Evolutionary conservation across 2,888 invertebrate species (phyloP).

Genomic region (Caenorhabditis sp.): DNA sequence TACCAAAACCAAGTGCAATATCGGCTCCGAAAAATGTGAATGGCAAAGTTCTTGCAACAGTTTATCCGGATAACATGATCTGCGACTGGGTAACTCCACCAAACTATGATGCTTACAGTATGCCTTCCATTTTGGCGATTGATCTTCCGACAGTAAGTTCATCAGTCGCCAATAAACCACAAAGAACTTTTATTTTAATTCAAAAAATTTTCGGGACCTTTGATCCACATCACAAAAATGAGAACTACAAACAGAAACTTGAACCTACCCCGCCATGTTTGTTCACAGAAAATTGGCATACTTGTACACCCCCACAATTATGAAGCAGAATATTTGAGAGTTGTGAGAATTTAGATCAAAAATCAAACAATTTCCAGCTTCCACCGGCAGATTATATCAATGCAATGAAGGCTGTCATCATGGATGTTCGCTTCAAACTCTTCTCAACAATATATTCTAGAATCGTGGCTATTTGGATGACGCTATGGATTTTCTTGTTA

Average conservation of each 20-base stretch:
- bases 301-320: too few species aligned
- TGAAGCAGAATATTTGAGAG: neutral
- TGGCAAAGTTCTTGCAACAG: constrained; percentile 61
- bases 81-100: constrained; percentile 70
- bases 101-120: constrained; percentile 62
- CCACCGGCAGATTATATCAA: constrained; percentile 94
- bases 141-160: constrained; percentile 53
- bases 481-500: constrained; percentile 56
- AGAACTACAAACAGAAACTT: too few species aligned
- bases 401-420: constrained; percentile 89
- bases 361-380: constrained; percentile 76
- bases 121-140: constrained; percentile 63
- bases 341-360: neutral
- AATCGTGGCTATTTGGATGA: constrained; percentile 63
- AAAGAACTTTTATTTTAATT: too few species aligned
- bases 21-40: constrained; percentile 50
- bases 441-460: constrained; percentile 63
- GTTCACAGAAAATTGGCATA: too few species aligned
- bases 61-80: constrained; percentile 62
- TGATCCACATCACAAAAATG: too few species aligned
- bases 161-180: neutral
- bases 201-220: too few species aligned
- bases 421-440: constrained; percentile 79
- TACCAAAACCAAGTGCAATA: constrained; percentile 13
- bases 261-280: too few species aligned